Evolutionary conservation across 2,797 vertebrate species (phyloP), one percentile per base, ranked within the genome.

Genomic region (Melanotaenia trifasciata): DNA sequence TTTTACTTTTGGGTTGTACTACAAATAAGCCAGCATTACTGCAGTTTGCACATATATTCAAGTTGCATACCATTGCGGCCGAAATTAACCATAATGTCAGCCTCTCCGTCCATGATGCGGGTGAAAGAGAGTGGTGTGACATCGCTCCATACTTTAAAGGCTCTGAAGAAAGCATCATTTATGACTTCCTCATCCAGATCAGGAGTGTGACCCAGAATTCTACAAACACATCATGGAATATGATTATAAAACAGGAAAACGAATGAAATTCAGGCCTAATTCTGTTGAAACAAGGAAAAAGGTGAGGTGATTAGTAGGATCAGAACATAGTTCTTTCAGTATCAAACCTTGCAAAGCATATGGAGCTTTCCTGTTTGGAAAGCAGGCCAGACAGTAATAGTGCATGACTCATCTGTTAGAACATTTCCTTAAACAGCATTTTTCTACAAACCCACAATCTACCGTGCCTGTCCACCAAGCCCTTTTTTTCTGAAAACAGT

Each of bases 61-160:
- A 11, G 45, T n/a, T 28, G 5, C 79, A 33, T 97, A 99, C 98
- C 98, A 90, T 97, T 98, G 83, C 98, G 96, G 20, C 98, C 98
- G 77, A 99, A 99, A 84, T 99, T 98, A 86, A 99, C 95, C 97
- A 99, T 99, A 83, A 99, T 99, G 91, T 99, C 98, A 22, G 98
- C 98, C 77, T 99, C 98, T 89, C 98, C 98, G 1, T 98, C 97
- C 0, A 95, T 94, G 80, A 99, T 90, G 71, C 97, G 95, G 43
- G 85, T 93, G 86, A 99, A 98, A 20, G 87, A 75, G 43, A 99
- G 94, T 0, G 98, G 98, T 3, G 98, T 99, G 76, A 99, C 96
- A 0, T 97, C 94, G 59, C 97, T 98, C 98, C 98, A 99, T 9
- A 99, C 98, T 95, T 96, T 95, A 90, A 99, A 98, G 78, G 98